These are phyloP conservation scores for Xestia c-nigrum DNA, from an alignment of 2,888 invertebrate genomes.

Conservation along the genomic window DNA sequence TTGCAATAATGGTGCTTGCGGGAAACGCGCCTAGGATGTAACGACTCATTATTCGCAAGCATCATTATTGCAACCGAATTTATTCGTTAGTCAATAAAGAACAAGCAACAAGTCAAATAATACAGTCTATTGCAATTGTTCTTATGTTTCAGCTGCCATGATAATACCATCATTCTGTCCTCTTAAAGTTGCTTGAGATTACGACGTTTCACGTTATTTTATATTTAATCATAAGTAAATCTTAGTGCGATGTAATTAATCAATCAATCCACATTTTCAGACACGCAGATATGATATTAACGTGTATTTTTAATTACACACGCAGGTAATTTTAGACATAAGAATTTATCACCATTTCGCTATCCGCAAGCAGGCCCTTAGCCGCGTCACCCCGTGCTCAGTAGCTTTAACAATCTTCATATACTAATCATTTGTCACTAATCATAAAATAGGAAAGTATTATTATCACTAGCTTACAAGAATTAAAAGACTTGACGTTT, in stretches of 20 bases:
- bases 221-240: constrained; percentile 45
- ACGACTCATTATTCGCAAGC: too few species aligned
- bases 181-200: constrained; percentile 42
- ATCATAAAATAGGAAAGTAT: constrained; percentile 66
- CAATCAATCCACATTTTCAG: constrained; percentile 27
- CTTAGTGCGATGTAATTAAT: constrained; percentile 28
- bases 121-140: constrained; percentile 22
- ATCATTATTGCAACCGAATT: too few species aligned
- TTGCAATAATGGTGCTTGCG: too few species aligned
- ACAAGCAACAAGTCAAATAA: constrained; percentile 31
- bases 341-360: constrained; percentile 56
- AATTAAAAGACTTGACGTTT: constrained; percentile 61
- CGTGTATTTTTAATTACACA: constrained; percentile 15
- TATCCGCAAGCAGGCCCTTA: constrained; percentile 28
- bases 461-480: constrained; percentile 63
- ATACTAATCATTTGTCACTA: constrained; percentile 55
- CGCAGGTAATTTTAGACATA: constrained; percentile 37
- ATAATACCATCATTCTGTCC: constrained; percentile 15
- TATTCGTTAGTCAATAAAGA: constrained; percentile 7
- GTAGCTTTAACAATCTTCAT: constrained; percentile 31
- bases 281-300: constrained; percentile 26
- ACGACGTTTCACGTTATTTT: constrained; percentile 34
- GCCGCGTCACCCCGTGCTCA: constrained; percentile 28
- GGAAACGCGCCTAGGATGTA: too few species aligned
- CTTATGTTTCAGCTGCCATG: constrained; percentile 47